Conservation (phyloP, 2,113 vertebrate species). For the Mastomys coucha region DNA sequence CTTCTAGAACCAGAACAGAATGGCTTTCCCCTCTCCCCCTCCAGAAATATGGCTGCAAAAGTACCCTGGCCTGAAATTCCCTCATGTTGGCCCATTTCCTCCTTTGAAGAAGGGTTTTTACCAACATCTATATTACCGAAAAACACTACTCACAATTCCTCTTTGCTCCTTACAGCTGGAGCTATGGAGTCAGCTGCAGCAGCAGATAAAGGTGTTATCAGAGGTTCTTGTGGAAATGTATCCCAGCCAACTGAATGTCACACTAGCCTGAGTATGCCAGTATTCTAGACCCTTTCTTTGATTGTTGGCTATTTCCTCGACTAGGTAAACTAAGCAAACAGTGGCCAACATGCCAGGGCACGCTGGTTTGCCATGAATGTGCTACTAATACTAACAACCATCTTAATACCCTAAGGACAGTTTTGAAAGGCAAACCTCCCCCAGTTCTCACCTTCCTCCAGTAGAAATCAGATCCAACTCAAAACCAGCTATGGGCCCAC, state of each 20-base stretch:
- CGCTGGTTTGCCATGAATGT: background rate
- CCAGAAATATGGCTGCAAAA: background rate
- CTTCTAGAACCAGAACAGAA: background rate
- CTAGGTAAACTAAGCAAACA: conserved; percentile 45
- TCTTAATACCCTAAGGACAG: background rate
- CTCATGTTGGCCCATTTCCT: background rate
- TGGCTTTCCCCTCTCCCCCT: background rate
- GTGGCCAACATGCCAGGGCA: conserved; percentile 5
- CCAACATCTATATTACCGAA: background rate
- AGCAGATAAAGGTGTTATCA: background rate
- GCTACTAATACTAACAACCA: conserved; percentile 4
- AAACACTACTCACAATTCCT: background rate
- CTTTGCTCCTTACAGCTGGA: background rate
- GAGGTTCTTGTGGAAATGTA: conserved; percentile 73
- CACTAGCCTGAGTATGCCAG: conserved; percentile 38
- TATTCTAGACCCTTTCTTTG: conserved; percentile 27
- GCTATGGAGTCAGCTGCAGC: conserved; percentile 48
- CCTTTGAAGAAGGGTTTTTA: background rate
- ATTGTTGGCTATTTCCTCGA: conserved; percentile 35
- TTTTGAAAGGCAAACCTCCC: background rate
- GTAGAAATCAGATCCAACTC: conserved; percentile 31
- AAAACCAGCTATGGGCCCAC: background rate
- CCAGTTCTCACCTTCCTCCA: background rate
- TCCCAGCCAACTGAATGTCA: conserved; percentile 64
- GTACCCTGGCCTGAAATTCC: background rate